Conservation (phyloP, 2,888 invertebrate genomes). For the Fragum sueziense region DNA sequence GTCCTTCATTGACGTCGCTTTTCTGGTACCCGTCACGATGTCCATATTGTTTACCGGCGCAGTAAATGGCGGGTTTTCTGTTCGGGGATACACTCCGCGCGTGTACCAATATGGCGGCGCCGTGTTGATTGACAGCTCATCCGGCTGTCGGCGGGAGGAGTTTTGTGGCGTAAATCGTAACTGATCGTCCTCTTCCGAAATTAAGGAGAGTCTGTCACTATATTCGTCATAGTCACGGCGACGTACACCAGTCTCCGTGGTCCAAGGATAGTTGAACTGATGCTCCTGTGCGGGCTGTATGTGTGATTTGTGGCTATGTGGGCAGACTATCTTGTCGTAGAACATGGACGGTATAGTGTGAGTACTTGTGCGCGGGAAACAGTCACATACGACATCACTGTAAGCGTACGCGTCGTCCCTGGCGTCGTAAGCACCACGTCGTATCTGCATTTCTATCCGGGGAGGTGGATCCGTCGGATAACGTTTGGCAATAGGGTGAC, state of each 20-base stretch:
- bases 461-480: constrained; percentile 52
- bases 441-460: constrained; percentile 61
- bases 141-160: constrained; percentile 33
- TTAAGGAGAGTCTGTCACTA: constrained; percentile 57
- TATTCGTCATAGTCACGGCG: constrained; percentile 38
- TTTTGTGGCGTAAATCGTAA: constrained; percentile 39
- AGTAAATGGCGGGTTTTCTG: constrained; percentile 55
- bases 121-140: constrained; percentile 54
- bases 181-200: constrained; percentile 57
- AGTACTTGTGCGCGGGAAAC: constrained; percentile 68
- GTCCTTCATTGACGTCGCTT: constrained; percentile 49
- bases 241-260: constrained; percentile 63
- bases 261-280: constrained; percentile 74
- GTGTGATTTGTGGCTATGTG: constrained; percentile 62
- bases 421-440: constrained; percentile 32
- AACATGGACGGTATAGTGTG: constrained; percentile 72
- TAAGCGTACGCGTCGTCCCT: constrained; percentile 33
- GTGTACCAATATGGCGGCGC: constrained; percentile 62
- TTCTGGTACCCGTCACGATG: constrained; percentile 9
- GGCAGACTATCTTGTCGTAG: constrained; percentile 70
- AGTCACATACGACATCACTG: constrained; percentile 62
- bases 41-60: constrained; percentile 53
- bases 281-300: constrained; percentile 69
- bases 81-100: constrained; percentile 41
- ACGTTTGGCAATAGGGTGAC: constrained; percentile 48